Base-by-base conservation (phyloP, 2,888 invertebrate genomes). In the Lasioglossum lativentre region DNA sequence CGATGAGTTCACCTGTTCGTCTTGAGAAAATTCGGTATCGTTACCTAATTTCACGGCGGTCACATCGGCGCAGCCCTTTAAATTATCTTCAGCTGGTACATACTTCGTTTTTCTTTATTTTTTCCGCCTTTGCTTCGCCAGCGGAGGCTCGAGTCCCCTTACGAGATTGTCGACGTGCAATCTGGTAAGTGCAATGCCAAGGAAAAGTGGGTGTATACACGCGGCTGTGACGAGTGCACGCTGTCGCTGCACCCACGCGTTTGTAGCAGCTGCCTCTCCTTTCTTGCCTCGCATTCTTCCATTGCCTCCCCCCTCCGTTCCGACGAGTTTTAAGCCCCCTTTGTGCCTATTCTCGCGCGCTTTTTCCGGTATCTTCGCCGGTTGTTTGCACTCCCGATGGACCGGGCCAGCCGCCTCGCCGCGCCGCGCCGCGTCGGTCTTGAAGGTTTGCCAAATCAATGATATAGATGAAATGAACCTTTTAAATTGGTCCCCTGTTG, bases 161-260 rank as follows among this genome's bases (percentile, higher is more conserved):
- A 68, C 66, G 56, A 47, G 12, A 34, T 45, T 70, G 73, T 71
- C 38, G 52, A n/a, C 70, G 75, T 16, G 85, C 81, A 75, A 78
- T 84, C 78, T 88, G 75, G 78, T 77, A 68, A 85, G 79, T 76
- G 84, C 74, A 77, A 82, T 84, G 72, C 78, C 38, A 72, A 77
- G 80, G 86, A 68, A 75, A 86, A 85, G 75, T 86, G 78, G 86
- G 66, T 76, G 70, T 56, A 78, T 81, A 75, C 78, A 85, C 78
- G 12, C 66, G 47, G 8, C 14, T 47, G 45, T 42, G 70, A 52
- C 56, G 76, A 79, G 81, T 30, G 70, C 78, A 66, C 34, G 34
- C 34, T 40, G 66, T 76, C 73, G 75, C 63, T 78, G 72, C 73
- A 81, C 76, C 73, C 74, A 68, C 45, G 68, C 84, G 75, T 82